Evolutionary conservation across 30 jellyfish, hydroid and myxozoan species (phyloP), one percentile per base, ranked within the genome.

Genomic region (Calvadosia cruxmelitensis): DNA sequence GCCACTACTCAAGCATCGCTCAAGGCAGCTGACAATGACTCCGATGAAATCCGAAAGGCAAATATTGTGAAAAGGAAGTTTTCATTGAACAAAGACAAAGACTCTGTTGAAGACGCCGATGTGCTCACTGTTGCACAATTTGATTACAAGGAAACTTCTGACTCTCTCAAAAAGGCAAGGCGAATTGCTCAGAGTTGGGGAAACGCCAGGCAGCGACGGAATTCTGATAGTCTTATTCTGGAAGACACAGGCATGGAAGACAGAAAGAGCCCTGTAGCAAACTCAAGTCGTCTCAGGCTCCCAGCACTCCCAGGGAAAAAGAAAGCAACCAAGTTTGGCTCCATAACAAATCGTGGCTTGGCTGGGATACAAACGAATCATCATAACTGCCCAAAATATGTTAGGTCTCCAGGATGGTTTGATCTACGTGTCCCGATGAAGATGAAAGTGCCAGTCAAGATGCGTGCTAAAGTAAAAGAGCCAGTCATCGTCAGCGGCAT

Each of bases 401-500:
- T 57, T 57, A 12, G 69, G 24, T 57, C 69, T 5, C 69, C 69
- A 57, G 27, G 33, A 57, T 69, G 75, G 81, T 78, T 78, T 63
- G 91, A 78, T 64, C 72, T 69, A 50, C 57, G 91, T 30, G 36
- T 48, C 33, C 62, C 91, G 2, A 78, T 69, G 1, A 69, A 74
- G 69, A 81, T 69, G 0, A 78, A 78, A 79, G 75, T 79, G 0
- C 93, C 93, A 31, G 93, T 79, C 25, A 35, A 78, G 51, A 31
- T 79, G 84, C 30, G 68, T 63, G 93, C 84, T 20, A 71, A 75
- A 79, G 93, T 79, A n/a, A 70, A 74, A 23, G 51, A 70, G 0
- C 84, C 83, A 29, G 79, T 79, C n/a, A 81, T 79, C 10, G 28
- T 80, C 1, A 80, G 85, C 27, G 93, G 93, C 26, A 85, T 81